Percentiles rank a stretch among this genome's conserved stretches.
phyloP scores from a whole-genome alignment of 1,140 invertebrate species.

The Octopus bimaculoides region DNA sequence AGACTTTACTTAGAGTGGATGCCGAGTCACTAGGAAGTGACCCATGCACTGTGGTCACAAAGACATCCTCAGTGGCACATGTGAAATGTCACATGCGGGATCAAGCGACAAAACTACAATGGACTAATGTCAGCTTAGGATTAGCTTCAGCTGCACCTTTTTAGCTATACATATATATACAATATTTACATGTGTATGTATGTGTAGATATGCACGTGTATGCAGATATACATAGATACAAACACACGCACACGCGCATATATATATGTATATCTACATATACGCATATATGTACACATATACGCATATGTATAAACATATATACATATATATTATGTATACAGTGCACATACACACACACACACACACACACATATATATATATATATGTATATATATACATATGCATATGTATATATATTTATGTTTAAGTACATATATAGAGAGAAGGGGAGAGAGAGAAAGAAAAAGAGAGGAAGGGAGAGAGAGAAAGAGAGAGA shows the following conservation, averaged over 20 bases:
- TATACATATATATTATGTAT: neutral
- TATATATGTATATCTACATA: neutral
- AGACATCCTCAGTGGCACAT: too few species aligned
- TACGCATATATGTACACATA: neutral
- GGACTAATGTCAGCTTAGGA: too few species aligned
- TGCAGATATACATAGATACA: too few species aligned
- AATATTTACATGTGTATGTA: too few species aligned
- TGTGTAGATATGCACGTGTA: too few species aligned
- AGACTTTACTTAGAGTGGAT: too few species aligned
- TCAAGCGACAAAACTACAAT: too few species aligned
- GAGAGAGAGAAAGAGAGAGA: neutral
- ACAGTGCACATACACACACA: neutral
- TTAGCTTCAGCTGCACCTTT: too few species aligned
- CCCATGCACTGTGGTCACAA: too few species aligned
- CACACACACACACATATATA: neutral
- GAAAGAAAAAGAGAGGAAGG: neutral
- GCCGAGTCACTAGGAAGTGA: too few species aligned
- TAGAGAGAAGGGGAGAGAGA: neutral
- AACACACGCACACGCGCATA: neutral
- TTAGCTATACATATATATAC: too few species aligned
- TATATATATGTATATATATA: neutral
- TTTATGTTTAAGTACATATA: neutral
- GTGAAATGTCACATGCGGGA: too few species aligned
- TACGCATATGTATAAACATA: neutral
- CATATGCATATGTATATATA: neutral